Percentiles rank a stretch among this genome's conserved stretches.
These are phyloP conservation scores for Cacatua alba DNA, from an alignment of 2,113 vertebrate genomes.

Conservation along the genomic window DNA sequence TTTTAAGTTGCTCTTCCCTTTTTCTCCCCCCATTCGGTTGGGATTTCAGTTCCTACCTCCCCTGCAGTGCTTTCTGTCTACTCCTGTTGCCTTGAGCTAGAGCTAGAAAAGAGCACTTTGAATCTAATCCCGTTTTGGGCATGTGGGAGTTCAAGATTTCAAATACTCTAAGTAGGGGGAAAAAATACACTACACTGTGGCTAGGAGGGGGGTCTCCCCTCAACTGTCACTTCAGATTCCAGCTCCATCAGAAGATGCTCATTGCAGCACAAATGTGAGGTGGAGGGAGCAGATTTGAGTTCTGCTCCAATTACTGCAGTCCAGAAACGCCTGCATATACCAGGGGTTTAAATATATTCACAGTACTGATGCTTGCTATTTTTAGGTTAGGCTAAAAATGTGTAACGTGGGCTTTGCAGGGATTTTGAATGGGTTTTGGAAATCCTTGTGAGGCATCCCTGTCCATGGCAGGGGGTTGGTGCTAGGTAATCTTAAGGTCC, in stretches of 20 bases:
- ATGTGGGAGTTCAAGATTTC: background rate
- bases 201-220: background rate
- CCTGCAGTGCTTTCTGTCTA: background rate
- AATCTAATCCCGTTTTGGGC: background rate
- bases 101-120: slow-evolving; percentile 38
- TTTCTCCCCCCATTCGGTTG: fast-evolving
- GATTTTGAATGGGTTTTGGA: slow-evolving; percentile 1
- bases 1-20: slow-evolving; percentile 16
- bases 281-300: background rate
- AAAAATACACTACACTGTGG: background rate
- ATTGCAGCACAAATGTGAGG: background rate
- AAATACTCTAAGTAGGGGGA: background rate
- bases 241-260: background rate
- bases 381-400: slow-evolving; percentile 52
- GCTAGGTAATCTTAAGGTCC: background rate
- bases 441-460: background rate
- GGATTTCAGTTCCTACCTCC: slow-evolving; percentile 4
- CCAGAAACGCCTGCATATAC: background rate
- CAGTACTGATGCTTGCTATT: background rate
- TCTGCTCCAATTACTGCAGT: slow-evolving; percentile 45
- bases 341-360: background rate
- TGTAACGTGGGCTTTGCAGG: background rate
- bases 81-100: slow-evolving; percentile 31
- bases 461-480: background rate
- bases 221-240: background rate